phyloP scores from a whole-genome alignment of 2,888 invertebrate genomes.

The Platynereis dumerilii region DNA sequence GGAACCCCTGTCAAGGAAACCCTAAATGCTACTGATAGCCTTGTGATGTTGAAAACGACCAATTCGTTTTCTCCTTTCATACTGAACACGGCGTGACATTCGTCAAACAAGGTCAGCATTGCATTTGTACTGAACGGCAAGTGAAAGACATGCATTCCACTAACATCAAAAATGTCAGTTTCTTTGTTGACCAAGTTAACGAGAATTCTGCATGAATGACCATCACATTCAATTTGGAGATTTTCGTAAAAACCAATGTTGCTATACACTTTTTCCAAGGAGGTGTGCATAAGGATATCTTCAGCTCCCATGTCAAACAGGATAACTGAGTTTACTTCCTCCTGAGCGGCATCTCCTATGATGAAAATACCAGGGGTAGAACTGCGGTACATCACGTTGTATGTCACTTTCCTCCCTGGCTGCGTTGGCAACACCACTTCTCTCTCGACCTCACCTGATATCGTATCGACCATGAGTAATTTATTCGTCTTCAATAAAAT shows the following conservation, averaged over 20 bases:
- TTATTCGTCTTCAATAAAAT: too few species aligned
- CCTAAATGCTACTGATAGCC: not conserved
- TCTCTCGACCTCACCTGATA: not conserved
- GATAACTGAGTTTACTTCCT: slow-evolving; percentile 39
- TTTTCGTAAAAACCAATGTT: slow-evolving; percentile 42
- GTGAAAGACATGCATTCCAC: slow-evolving; percentile 13
- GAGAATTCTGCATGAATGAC: slow-evolving; percentile 33
- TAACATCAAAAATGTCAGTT: slow-evolving; percentile 11
- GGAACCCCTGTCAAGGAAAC: not conserved
- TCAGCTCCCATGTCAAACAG: slow-evolving; percentile 39
- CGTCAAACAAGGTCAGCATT: slow-evolving; percentile 12
- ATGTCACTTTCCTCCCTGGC: slow-evolving; percentile 19
- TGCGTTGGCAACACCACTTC: not conserved
- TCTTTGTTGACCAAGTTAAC: slow-evolving; percentile 21
- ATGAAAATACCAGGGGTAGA: slow-evolving; percentile 35
- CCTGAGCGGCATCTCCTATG: slow-evolving; percentile 40
- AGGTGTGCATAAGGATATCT: slow-evolving; percentile 34
- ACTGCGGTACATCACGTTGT: slow-evolving; percentile 40
- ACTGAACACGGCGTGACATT: too few species aligned
- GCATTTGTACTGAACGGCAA: not conserved
- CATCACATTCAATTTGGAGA: slow-evolving; percentile 35
- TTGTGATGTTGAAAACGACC: too few species aligned
- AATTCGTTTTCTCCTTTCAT: too few species aligned
- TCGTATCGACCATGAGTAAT: too few species aligned
- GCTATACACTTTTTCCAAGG: slow-evolving; percentile 40